These are phyloP conservation scores for Bergia sp. DNA, from an alignment of 92 coral and sea anemone species.

Conservation along the genomic window DNA sequence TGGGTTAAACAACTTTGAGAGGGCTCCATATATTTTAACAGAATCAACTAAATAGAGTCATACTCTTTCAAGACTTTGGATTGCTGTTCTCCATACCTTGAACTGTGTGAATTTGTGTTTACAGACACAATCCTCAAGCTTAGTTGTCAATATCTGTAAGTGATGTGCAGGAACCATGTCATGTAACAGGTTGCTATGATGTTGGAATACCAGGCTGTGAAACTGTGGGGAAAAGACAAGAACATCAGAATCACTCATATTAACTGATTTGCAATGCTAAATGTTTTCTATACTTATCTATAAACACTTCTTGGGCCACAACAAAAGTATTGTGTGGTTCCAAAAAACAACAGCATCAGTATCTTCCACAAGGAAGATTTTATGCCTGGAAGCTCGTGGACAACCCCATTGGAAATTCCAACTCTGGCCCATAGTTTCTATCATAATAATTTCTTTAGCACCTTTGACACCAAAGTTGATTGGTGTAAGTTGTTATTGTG, in stretches of 20 bases:
- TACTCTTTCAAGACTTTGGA: too few species aligned
- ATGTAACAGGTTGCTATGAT: slow-evolving; percentile 42
- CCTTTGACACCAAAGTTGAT: too few species aligned
- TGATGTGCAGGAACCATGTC: slow-evolving; percentile 78
- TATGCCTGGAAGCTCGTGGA: too few species aligned
- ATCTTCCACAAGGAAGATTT: too few species aligned
- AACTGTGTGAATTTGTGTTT: slow-evolving; percentile 79
- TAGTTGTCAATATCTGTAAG: slow-evolving; percentile 63
- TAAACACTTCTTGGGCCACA: neutral
- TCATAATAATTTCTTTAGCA: too few species aligned
- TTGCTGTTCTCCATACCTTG: slow-evolving; percentile 62
- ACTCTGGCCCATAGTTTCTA: too few species aligned
- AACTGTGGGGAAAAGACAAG: slow-evolving; percentile 45
- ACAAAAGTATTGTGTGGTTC: neutral
- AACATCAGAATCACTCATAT: neutral
- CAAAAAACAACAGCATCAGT: too few species aligned
- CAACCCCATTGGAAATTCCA: too few species aligned
- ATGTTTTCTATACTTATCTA: neutral
- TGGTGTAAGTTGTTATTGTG: too few species aligned
- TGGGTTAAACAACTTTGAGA: too few species aligned
- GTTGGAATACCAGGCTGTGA: slow-evolving; percentile 66
- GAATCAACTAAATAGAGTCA: too few species aligned
- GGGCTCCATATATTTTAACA: too few species aligned
- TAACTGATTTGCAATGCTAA: neutral
- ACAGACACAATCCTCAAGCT: slow-evolving; percentile 85